A percentile compares a stretch with the other conserved stretches of the same genome.
These are phyloP conservation scores for Melanostoma scalare DNA, from an alignment of 2,888 invertebrate species.

Conservation along the genomic window DNA sequence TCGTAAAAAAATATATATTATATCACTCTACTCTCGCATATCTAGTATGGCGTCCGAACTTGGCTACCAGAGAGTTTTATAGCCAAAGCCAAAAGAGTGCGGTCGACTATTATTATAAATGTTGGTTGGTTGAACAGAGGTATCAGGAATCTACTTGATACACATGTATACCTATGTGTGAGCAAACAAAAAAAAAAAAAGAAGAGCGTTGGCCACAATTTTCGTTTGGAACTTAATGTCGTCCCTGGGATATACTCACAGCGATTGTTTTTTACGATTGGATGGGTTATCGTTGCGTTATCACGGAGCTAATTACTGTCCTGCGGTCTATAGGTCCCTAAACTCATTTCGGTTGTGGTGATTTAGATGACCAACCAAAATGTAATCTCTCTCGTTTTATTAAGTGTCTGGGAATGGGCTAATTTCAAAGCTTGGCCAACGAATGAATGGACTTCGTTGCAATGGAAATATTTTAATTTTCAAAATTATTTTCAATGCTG, in stretches of 20 bases:
- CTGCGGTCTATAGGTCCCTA: slow-evolving; percentile 75
- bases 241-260: slow-evolving; percentile 66
- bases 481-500: not conserved
- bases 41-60: slow-evolving; percentile 7
- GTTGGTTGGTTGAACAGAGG: slow-evolving; percentile 34
- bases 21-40: not conserved
- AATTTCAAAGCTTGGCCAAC: slow-evolving; percentile 1
- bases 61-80: not conserved
- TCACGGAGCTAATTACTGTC: slow-evolving; percentile 80
- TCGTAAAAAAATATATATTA: slow-evolving; percentile 73
- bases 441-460: slow-evolving; percentile 1
- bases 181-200: slow-evolving; percentile 35
- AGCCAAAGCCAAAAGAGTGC: slow-evolving; percentile 33
- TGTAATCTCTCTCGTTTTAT: slow-evolving; percentile 50
- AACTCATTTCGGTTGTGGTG: slow-evolving; percentile 66
- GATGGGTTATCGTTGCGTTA: slow-evolving; percentile 78
- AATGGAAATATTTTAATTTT: slow-evolving; percentile 7
- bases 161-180: too few relatives aligned
- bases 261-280: slow-evolving; percentile 72
- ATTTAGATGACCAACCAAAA: slow-evolving; percentile 66
- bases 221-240: slow-evolving; percentile 65
- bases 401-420: slow-evolving; percentile 50
- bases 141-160: slow-evolving; percentile 2
- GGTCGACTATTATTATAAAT: slow-evolving; percentile 28
- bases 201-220: slow-evolving; percentile 47